Conservation (phyloP, 2,888 invertebrate genomes). For the Tenthredo notha region DNA sequence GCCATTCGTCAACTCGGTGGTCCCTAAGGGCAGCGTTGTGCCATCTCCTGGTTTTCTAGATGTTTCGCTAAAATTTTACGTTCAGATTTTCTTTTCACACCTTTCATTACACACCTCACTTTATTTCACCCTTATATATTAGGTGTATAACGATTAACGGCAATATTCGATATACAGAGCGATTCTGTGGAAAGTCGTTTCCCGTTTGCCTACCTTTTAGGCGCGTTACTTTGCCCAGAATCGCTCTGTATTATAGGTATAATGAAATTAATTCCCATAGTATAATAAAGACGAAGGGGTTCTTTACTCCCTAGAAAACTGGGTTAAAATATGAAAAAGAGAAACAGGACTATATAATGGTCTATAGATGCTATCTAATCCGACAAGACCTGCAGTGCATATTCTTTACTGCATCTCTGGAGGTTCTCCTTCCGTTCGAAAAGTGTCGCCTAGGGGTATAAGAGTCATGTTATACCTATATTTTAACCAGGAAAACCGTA, state of each 20-base stretch:
- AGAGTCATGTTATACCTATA: not conserved
- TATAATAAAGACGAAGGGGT: not conserved
- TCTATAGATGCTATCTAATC: not conserved
- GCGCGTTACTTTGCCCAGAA: too few relatives aligned
- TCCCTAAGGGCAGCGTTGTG: constrained; percentile 3
- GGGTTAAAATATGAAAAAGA: not conserved
- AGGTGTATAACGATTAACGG: not conserved
- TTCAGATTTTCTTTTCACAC: not conserved
- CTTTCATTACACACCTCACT: not conserved
- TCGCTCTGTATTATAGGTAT: too few relatives aligned
- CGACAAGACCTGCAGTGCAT: not conserved
- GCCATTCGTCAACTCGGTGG: not conserved
- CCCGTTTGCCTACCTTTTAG: too few relatives aligned
- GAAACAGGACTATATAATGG: not conserved
- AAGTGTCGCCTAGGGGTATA: not conserved
- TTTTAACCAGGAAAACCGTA: not conserved
- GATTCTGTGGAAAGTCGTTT: too few relatives aligned
- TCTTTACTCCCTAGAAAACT: not conserved
- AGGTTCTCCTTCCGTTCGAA: not conserved
- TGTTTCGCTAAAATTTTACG: not conserved
- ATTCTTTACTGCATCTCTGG: not conserved
- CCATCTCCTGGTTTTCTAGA: not conserved
- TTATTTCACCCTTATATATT: not conserved
- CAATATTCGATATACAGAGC: too few relatives aligned
- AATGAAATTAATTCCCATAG: not conserved